Evolutionary conservation across 2,888 invertebrate genomes (phyloP).

Genomic region (Thereva unica): DNA sequence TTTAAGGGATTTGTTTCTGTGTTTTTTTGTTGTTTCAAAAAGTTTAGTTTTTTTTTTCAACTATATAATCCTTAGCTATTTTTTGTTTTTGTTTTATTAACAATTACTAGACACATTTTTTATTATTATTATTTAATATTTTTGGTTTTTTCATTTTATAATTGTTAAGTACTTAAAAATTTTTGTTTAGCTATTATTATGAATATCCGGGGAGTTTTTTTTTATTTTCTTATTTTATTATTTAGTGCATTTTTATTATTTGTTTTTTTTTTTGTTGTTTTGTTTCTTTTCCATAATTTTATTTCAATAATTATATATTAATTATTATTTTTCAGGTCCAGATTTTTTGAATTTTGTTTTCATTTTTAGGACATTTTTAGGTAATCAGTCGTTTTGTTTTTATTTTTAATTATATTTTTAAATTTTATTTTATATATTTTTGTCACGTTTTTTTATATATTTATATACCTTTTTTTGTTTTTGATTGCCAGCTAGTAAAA

Average conservation of each 20-base stretch:
- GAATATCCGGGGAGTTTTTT: slow-evolving; percentile 34
- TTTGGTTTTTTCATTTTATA: background rate
- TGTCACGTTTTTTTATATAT: too few species aligned
- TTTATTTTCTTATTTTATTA: slow-evolving; percentile 28
- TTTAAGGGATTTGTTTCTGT: background rate
- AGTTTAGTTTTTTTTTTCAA: slow-evolving; percentile 6
- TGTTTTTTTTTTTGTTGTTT: slow-evolving; percentile 15
- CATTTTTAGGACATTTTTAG: background rate
- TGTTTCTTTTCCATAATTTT: slow-evolving; percentile 15
- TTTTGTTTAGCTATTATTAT: slow-evolving; percentile 26
- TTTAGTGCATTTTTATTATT: slow-evolving; percentile 31
- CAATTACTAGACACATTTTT: slow-evolving; percentile 21
- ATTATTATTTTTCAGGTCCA: slow-evolving; percentile 1
- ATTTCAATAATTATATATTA: background rate
- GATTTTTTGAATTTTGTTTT: slow-evolving; percentile 6
- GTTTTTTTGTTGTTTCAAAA: slow-evolving; percentile 15
- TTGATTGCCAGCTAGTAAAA: too few species aligned
- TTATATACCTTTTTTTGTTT: too few species aligned
- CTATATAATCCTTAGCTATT: background rate
- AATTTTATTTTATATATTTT: slow-evolving; percentile 4
- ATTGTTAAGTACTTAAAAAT: background rate
- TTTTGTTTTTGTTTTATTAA: slow-evolving; percentile 11
- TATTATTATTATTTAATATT: background rate
- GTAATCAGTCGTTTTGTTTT: too few species aligned
- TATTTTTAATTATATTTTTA: background rate